Evolutionary conservation across 64 coral and sea anemone species (phyloP).

Genomic region (Orbicella faveolata): DNA sequence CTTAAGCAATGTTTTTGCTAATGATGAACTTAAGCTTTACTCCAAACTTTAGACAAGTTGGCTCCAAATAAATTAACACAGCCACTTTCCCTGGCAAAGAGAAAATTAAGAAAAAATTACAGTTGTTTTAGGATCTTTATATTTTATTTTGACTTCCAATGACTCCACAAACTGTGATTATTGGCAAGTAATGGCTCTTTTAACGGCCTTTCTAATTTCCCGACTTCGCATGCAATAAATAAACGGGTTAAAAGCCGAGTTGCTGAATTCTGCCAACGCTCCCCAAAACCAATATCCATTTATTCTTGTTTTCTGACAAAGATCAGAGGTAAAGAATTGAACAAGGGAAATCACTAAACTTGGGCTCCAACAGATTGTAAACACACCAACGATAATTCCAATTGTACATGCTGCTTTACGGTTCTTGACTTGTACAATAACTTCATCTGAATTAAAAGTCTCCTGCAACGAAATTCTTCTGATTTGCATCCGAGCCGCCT

Average conservation of each 20-base stretch:
- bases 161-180: too few relatives aligned
- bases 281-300: slow-evolving; percentile 62
- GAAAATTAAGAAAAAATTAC: too few relatives aligned
- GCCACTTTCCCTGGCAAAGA: too few relatives aligned
- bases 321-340: slow-evolving; percentile 15
- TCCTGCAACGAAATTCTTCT: slow-evolving; percentile 15
- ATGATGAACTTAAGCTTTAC: too few relatives aligned
- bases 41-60: too few relatives aligned
- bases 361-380: slow-evolving; percentile 48
- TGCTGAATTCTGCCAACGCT: slow-evolving; percentile 28
- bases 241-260: slow-evolving; percentile 63
- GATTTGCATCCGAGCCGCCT: slow-evolving; percentile 30
- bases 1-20: too few relatives aligned
- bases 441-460: not conserved
- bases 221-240: slow-evolving; percentile 57
- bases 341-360: slow-evolving; percentile 53
- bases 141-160: too few relatives aligned
- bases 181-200: not conserved
- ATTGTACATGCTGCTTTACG: slow-evolving; percentile 67
- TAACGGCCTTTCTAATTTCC: slow-evolving; percentile 59
- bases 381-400: slow-evolving; percentile 57
- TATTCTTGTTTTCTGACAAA: slow-evolving; percentile 40
- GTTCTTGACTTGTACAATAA: slow-evolving; percentile 46
- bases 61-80: too few relatives aligned
- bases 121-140: too few relatives aligned